Evolutionary conservation across 2,797 vertebrate species (phyloP).

Genomic region (Typhlichthys subterraneus): DNA sequence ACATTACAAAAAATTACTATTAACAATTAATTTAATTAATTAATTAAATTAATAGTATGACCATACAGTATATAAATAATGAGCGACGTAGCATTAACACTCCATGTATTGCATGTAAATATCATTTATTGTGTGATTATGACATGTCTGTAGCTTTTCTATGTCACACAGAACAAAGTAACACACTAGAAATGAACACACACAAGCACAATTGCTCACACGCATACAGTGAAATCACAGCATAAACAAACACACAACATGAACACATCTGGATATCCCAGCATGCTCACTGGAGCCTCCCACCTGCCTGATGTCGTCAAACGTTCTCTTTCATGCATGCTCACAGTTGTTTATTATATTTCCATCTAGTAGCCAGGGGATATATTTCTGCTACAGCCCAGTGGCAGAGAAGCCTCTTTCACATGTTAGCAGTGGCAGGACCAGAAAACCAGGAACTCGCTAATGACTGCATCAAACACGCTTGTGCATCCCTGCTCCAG

Average conservation of each 20-base stretch:
- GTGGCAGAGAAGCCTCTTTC: constrained; percentile 57
- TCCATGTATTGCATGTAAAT: too few species aligned
- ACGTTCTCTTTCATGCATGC: constrained; percentile 54
- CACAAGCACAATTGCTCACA: constrained; percentile 16
- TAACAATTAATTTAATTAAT: too few species aligned
- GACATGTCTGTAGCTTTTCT: too few species aligned
- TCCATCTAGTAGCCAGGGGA: constrained; percentile 72
- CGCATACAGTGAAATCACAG: neutral
- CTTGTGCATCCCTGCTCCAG: constrained; percentile 50
- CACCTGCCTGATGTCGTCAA: constrained; percentile 47
- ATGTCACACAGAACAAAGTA: neutral
- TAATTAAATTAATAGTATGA: too few species aligned
- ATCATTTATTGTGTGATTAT: too few species aligned
- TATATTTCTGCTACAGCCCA: constrained; percentile 71
- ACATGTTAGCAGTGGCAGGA: constrained; percentile 67
- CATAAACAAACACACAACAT: constrained; percentile 8
- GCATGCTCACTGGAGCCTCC: constrained; percentile 57
- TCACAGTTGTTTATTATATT: constrained; percentile 75
- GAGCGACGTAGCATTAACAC: too few species aligned
- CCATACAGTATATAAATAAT: too few species aligned
- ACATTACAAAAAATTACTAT: too few species aligned
- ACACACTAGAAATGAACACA: constrained; percentile 14
- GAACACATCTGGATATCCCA: constrained; percentile 62
- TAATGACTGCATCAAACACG: constrained; percentile 70
- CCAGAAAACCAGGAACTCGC: constrained; percentile 54